Base-by-base conservation (phyloP, 1,140 invertebrate genomes). In the Eupristina koningsbergeri region DNA sequence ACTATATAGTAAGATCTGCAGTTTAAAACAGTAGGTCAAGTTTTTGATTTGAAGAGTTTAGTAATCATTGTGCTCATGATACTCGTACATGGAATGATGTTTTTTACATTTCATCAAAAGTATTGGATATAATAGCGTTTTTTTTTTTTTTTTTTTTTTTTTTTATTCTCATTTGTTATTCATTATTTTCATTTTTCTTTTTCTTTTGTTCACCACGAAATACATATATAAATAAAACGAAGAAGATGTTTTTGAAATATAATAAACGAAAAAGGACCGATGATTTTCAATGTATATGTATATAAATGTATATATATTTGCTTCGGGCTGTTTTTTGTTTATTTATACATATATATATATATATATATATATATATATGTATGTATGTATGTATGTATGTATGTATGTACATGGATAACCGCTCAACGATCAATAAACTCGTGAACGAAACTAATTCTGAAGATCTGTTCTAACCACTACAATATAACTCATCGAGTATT, bases 381-480 rank as follows among this genome's bases (percentile, higher is more conserved):
- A n/a, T n/a, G n/a, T n/a, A n/a, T n/a, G n/a, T n/a, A n/a, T n/a
- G n/a, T n/a, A n/a, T n/a, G n/a, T n/a, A n/a, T n/a, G n/a, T n/a
- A n/a, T n/a, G n/a, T n/a, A n/a, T 71, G 29, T 58, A 15, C 50
- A 50, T 64, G 69, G 50, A 74, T 61, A 58, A 81, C 47, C 50
- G n/a, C n/a, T 47, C 29, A 76, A 64, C 47, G 41, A 74, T 39
- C 50, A 67, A 71, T 31, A 80, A 82, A 82, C 53, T 81, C 39
- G 9, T 76, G 76, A 88, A 84, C 84, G 89, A 91, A 90, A 88
- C 50, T 73, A 91, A 91, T 90, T 87, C 87, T 89, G 88, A 89
- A 86, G 85, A 91, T 92, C 91, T 92, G 91, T 92, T 92, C 88
- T 91, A 91, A 92, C 88, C 87, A 89, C 88, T 88, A 90, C 76